Evolutionary conservation across 2,888 invertebrate species (phyloP).

Genomic region (Philereme transversata): DNA sequence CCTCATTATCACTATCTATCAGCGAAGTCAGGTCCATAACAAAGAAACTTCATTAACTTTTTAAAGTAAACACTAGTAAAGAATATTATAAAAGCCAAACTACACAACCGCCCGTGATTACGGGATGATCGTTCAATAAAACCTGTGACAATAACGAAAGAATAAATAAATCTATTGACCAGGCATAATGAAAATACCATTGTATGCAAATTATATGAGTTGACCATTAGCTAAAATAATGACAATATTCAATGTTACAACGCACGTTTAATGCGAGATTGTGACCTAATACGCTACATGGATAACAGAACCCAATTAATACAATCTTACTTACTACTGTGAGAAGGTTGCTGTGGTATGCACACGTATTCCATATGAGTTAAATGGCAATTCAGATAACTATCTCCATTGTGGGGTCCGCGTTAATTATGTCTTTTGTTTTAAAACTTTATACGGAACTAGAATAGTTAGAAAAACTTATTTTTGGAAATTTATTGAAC

Average conservation of each 20-base stretch:
- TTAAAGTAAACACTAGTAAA: conserved; percentile 27
- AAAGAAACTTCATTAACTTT: conserved; percentile 39
- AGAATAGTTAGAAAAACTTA: conserved; percentile 7
- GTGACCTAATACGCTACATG: conserved; percentile 56
- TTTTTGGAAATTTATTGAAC: conserved; percentile 51
- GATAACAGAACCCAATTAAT: conserved; percentile 51
- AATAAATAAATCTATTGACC: conserved; percentile 51
- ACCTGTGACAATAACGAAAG: conserved; percentile 42
- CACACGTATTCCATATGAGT: conserved; percentile 72
- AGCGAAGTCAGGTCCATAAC: conserved; percentile 62
- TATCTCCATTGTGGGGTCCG: conserved; percentile 55
- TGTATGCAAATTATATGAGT: conserved; percentile 76
- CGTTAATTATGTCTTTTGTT: conserved; percentile 41
- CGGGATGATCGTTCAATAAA: conserved; percentile 42
- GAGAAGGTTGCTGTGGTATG: conserved; percentile 60
- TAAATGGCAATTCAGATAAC: conserved; percentile 54
- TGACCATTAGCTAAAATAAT: conserved; percentile 64
- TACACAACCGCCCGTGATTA: conserved; percentile 37
- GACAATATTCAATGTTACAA: conserved; percentile 54
- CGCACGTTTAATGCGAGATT: conserved; percentile 54
- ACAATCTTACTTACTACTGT: conserved; percentile 66
- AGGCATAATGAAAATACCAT: conserved; percentile 63
- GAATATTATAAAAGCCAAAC: conserved; percentile 19
- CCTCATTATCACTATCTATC: conserved; percentile 68
- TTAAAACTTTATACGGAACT: conserved; percentile 34